A percentile compares a stretch with the other conserved stretches of the same genome.
phyloP scores from a whole-genome alignment of 1,140 invertebrate genomes.

The Drosophila insularis region DNA sequence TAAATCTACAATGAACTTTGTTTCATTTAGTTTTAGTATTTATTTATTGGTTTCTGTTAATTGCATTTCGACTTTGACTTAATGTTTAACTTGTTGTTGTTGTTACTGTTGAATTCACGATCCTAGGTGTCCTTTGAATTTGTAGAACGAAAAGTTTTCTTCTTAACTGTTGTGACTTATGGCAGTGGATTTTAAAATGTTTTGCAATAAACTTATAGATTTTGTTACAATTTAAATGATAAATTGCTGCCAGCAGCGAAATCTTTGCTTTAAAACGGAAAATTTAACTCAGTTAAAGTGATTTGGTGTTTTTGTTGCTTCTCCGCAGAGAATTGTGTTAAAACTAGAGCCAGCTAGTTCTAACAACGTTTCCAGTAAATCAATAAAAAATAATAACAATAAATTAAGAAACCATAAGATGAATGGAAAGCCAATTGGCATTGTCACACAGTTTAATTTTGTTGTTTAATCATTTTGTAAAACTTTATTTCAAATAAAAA shows the following conservation, averaged over 20 bases:
- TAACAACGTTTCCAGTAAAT: slow-evolving; percentile 52
- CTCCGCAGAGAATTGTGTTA: slow-evolving; percentile 31
- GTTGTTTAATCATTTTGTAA: slow-evolving; percentile 63
- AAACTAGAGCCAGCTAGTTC: slow-evolving; percentile 70
- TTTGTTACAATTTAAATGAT: slow-evolving; percentile 23
- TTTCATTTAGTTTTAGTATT: slow-evolving; percentile 16
- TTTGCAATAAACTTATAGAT: slow-evolving; percentile 29
- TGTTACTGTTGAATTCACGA: slow-evolving; percentile 8
- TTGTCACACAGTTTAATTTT: slow-evolving; percentile 24
- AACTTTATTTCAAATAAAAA: slow-evolving; percentile 80
- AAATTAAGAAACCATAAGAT: slow-evolving; percentile 41
- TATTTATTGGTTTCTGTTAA: neutral
- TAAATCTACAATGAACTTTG: slow-evolving; percentile 78
- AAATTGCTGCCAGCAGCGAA: slow-evolving; percentile 73
- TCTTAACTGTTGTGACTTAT: slow-evolving; percentile 26
- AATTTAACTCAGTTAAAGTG: slow-evolving; percentile 13
- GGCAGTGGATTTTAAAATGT: slow-evolving; percentile 68
- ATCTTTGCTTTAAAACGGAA: slow-evolving; percentile 39
- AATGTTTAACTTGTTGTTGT: slow-evolving; percentile 35
- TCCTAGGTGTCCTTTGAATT: neutral
- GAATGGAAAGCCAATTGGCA: slow-evolving; percentile 1
- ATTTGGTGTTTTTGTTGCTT: slow-evolving; percentile 19
- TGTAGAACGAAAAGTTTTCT: slow-evolving; percentile 42
- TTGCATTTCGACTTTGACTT: slow-evolving; percentile 20
- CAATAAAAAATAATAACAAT: slow-evolving; percentile 41